These are phyloP conservation scores for Nyctibius bracteatus DNA, from an alignment of 2,113 vertebrate genomes.

Conservation along the genomic window DNA sequence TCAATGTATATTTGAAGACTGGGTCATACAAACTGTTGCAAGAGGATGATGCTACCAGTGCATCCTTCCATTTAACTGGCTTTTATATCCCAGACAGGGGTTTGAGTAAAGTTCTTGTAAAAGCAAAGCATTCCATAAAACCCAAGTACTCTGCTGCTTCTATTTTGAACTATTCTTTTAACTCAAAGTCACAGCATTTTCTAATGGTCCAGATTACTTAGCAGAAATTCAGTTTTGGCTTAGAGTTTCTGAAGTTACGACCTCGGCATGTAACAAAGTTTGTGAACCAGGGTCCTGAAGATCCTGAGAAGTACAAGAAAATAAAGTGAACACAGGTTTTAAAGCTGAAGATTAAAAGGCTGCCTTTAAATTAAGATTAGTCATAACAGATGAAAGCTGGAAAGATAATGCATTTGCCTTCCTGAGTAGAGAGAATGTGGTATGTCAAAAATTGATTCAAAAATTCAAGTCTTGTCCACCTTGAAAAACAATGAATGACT, in stretches of 20 bases:
- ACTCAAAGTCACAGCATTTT: background rate
- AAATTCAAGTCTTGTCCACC: background rate
- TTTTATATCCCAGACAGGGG: background rate
- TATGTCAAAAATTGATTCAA: background rate
- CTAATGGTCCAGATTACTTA: background rate
- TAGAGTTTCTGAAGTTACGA: background rate
- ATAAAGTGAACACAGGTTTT: background rate
- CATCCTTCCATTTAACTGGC: background rate
- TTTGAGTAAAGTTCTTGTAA: background rate
- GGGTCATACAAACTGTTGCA: background rate
- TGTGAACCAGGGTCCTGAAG: background rate
- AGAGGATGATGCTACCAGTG: background rate
- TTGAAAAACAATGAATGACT: background rate
- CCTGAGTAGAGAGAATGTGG: rapidly evolving
- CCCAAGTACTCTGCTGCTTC: background rate
- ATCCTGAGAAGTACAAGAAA: background rate
- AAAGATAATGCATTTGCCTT: background rate
- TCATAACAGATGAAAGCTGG: background rate
- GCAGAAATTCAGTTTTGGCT: background rate
- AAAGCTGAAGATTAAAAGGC: background rate
- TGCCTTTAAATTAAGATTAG: background rate
- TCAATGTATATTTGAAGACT: rapidly evolving
- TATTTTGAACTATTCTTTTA: background rate
- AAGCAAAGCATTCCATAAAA: background rate
- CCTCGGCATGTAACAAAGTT: background rate